These are phyloP conservation scores for Anguilla rostrata DNA, from an alignment of 2,113 vertebrate species.

Conservation along the genomic window DNA sequence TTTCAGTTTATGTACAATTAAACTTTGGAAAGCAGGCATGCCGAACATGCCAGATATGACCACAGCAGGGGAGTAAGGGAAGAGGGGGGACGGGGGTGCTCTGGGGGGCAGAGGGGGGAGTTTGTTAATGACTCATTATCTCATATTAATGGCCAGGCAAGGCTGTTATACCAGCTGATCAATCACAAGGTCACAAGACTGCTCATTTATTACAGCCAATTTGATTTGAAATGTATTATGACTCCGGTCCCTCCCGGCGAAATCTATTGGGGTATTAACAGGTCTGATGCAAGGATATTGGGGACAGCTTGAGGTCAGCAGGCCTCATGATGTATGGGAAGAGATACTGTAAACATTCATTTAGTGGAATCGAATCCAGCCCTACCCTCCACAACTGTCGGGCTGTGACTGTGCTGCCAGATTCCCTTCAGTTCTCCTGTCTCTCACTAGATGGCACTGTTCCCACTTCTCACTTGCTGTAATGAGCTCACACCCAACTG, in stretches of 20 bases:
- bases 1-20: slow-evolving; percentile 7
- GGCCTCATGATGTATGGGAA: slow-evolving; percentile 22
- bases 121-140: slow-evolving; percentile 47
- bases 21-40: neutral
- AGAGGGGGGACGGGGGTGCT: neutral
- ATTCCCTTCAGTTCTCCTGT: neutral
- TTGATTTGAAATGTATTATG: slow-evolving; percentile 40
- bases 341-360: slow-evolving; percentile 37
- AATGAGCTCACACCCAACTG: neutral
- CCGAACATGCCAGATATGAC: neutral
- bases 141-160: slow-evolving; percentile 31
- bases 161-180: slow-evolving; percentile 40
- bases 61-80: neutral
- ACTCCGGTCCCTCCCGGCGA: slow-evolving; percentile 4
- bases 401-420: neutral
- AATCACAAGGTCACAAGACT: slow-evolving; percentile 36
- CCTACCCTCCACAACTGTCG: neutral
- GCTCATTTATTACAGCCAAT: slow-evolving; percentile 32
- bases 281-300: slow-evolving; percentile 29
- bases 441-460: slow-evolving; percentile 71
- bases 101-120: neutral
- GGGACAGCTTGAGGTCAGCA: slow-evolving; percentile 12
- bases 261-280: slow-evolving; percentile 31
- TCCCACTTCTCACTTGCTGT: slow-evolving; percentile 50
- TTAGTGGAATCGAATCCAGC: neutral